These are phyloP conservation scores for Vidua chalybeata DNA, from an alignment of 2,113 vertebrate genomes.

Conservation along the genomic window DNA sequence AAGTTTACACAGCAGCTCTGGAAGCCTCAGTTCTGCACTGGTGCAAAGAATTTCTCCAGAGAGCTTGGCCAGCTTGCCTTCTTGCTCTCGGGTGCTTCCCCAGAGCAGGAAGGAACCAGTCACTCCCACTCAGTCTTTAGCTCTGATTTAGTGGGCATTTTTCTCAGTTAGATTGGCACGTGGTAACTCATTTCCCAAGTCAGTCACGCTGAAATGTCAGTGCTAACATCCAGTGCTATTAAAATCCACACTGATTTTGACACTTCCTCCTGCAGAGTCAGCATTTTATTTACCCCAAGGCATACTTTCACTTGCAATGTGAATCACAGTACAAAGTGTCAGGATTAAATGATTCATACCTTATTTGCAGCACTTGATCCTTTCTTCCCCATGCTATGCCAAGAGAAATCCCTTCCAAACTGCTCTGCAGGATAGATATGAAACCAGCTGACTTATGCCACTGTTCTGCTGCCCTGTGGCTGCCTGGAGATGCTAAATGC, in stretches of 20 bases:
- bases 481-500: background rate
- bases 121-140: background rate
- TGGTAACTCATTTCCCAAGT: background rate
- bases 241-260: constrained; percentile 6
- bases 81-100: background rate
- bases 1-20: background rate
- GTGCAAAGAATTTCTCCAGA: background rate
- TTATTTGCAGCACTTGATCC: background rate
- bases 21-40: background rate
- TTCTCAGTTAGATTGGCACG: background rate
- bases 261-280: constrained; percentile 21
- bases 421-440: background rate
- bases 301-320: background rate
- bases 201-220: background rate
- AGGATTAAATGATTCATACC: background rate
- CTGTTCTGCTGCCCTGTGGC: background rate
- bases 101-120: background rate
- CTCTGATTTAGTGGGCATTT: background rate
- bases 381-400: background rate
- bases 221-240: background rate
- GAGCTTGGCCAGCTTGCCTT: background rate
- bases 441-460: background rate
- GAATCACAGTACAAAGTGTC: background rate
- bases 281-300: constrained; percentile 3
- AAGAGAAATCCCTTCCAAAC: constrained; percentile 4